Base-by-base conservation (phyloP, 2,888 invertebrate genomes). In the Caenorhabditis wallacei region DNA sequence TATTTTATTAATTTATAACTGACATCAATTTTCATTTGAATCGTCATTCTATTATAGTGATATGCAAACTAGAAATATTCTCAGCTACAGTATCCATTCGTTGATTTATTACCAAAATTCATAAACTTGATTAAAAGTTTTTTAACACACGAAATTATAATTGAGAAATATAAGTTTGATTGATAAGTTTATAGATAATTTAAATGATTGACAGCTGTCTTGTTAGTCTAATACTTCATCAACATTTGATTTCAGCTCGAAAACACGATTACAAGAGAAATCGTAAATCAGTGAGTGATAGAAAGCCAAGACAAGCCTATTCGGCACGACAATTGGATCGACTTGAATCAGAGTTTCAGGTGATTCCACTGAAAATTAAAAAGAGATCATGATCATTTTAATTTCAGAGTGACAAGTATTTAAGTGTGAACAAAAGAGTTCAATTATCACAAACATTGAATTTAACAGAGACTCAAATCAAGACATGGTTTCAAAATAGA, bases 251-350 rank as follows among this genome's bases (percentile, higher is more conserved):
- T 90, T 48, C 82, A 92, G 91, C 85, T 1, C 85, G 96, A 24
- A 96, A 96, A 93, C 95, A 95, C 85, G 94, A 94, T 86, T 95
- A 94, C 66, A 94, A 96, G 90, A 94, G 96, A 88, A 95, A 95
- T 0, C 94, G 97, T 35, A 95, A 96, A 92, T 95, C 96, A 0
- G 96, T 96, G 0, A 94, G 96, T 16, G 97, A 98, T 92, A 93
- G 98, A 13, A 98, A 98, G 92, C 98, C 97, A 0, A 94, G 98
- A 2, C 98, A 98, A 93, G 97, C 97, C 0, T 98, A 98, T 94
- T 97, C 97, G 92, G 95, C 96, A 0, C 96, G 96, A 91, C 98
- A 98, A 92, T 93, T 98, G 43, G 97, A 97, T 90, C 94, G 95
- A 83, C 94, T 98, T 30, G 98, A 98, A 93, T 94, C 95, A 8